Evolutionary conservation across 2,113 vertebrate genomes (phyloP).

Genomic region (Anser cygnoides): DNA sequence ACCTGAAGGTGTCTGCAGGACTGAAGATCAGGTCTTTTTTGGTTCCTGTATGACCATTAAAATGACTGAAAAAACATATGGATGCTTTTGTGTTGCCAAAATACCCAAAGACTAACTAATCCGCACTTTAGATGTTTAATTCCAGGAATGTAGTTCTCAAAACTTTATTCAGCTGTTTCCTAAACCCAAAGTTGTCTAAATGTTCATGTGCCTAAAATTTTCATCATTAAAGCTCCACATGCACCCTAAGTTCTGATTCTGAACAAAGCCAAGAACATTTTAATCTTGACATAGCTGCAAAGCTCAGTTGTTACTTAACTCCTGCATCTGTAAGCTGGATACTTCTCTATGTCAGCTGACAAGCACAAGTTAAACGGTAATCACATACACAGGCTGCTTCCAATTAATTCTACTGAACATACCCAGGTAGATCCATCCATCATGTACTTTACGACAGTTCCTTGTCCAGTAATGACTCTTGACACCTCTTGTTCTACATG

Average conservation of each 20-base stretch:
- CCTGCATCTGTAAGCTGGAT: background rate
- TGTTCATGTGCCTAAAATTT: background rate
- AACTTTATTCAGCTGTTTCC: background rate
- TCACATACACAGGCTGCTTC: background rate
- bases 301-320: background rate
- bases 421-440: conserved; percentile 89
- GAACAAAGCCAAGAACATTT: background rate
- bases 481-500: conserved; percentile 79
- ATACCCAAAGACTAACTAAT: background rate
- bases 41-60: background rate
- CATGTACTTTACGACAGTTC: conserved; percentile 87
- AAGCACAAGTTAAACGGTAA: background rate
- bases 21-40: background rate
- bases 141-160: background rate
- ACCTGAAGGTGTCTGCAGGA: background rate
- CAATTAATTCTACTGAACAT: background rate
- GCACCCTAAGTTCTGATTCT: background rate
- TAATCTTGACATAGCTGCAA: background rate
- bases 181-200: background rate
- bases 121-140: background rate
- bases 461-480: conserved; percentile 84
- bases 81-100: background rate
- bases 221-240: background rate
- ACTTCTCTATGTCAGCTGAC: background rate
- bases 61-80: background rate